Conservation (phyloP, 2,888 invertebrate species). For the Folsomia manolachei region DNA sequence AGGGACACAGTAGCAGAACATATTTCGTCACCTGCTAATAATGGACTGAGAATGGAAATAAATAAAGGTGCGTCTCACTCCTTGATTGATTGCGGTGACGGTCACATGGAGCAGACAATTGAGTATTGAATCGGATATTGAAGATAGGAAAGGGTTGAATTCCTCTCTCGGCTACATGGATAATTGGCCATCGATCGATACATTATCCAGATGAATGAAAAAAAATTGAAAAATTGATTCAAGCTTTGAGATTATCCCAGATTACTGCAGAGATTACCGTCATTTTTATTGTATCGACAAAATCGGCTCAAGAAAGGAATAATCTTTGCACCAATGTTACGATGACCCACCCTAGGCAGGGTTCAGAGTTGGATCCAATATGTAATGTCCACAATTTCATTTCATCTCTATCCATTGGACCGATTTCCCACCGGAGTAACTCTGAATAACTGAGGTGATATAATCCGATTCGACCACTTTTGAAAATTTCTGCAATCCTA, state of each 20-base stretch:
- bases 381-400: no score
- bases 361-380: no score
- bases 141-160: not conserved
- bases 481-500: not conserved
- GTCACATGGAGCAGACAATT: not conserved
- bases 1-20: not conserved
- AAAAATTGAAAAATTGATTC: not conserved
- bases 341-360: no score
- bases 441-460: constrained; percentile 8
- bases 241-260: not conserved
- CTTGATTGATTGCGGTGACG: not conserved
- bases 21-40: not conserved
- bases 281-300: not conserved
- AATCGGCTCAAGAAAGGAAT: not conserved
- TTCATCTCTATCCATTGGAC: constrained; percentile 13
- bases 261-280: constrained; percentile 1
- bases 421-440: constrained; percentile 18
- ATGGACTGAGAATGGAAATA: not conserved
- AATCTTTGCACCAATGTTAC: no score
- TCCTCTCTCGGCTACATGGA: not conserved
- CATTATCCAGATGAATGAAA: not conserved
- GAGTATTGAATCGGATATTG: no score
- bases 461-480: constrained; percentile 19
- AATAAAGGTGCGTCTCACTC: not conserved
- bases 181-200: not conserved